Base-by-base conservation (phyloP, 30 jellyfish, hydroid and myxozoan species). In the Aurelia sp. region DNA sequence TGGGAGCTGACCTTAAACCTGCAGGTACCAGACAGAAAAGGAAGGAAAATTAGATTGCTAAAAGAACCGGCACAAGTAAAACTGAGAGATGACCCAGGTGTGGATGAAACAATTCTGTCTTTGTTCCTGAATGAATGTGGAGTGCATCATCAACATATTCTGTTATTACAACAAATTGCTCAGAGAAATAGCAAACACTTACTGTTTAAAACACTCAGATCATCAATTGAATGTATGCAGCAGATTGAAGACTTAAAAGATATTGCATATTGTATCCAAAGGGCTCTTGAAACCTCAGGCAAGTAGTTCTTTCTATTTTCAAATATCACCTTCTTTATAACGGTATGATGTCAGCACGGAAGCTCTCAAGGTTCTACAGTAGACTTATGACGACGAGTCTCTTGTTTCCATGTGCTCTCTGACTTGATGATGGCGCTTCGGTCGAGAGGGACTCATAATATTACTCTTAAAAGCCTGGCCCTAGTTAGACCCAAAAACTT, bases 41-140 rank as follows among this genome's bases (percentile, higher is more conserved):
- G 53, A 10, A n/a, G 48, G 50, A 73, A 19, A 19, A 22, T 27
- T 11, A 47, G 55, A 50, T 3, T 13, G 5, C 70, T 73, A 4
- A 51, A 50, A 73, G 84, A 47, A 52, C 84, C 84, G 0, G 48
- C 63, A 33, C 38, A 33, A 50, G 80, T 40, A 4, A 18, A 35
- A 55, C 63, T 69, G 61, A 33, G 80, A 33, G 57, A 69, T 30
- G 80, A 69, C 80, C 60, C 60, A 27, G 80, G 80, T 33, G 80
- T 40, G 12, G 80, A 69, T 69, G 33, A 69, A 44, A 40, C 60
- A 18, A 69, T 69, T 40, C 12, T 69, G 13, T 69, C 47, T 13
- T 40, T 69, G 10, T 69, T 69, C 47, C 47, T 69, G 63, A 17
- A 10, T 69, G 80, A 69, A 69, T 69, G 80, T 40, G 80, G 80